A percentile compares a stretch with the other conserved stretches of the same genome.
Conservation (phyloP, 1,140 invertebrate genomes). For the Anastrepha obliqua region DNA sequence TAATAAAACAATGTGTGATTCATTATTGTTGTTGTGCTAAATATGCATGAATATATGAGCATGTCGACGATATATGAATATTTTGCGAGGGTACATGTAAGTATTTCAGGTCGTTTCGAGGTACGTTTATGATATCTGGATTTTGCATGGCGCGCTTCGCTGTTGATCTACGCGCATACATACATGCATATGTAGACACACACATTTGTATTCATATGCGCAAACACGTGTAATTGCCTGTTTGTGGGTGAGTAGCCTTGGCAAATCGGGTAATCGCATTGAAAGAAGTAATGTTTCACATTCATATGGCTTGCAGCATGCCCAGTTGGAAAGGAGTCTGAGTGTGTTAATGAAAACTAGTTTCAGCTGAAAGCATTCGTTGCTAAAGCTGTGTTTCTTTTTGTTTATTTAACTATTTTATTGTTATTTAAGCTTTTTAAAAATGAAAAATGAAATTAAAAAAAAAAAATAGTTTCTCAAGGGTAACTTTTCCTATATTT, state of each 20-base stretch:
- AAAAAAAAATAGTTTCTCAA: too few species aligned
- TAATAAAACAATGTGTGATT: neutral
- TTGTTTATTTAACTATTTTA: too few species aligned
- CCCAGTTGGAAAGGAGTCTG: neutral
- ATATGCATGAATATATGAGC: neutral
- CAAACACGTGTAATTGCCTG: constrained; percentile 3
- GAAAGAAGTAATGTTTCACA: neutral
- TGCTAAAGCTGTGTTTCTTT: too few species aligned
- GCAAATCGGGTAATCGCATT: neutral
- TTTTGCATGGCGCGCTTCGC: neutral
- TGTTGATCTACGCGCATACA: neutral
- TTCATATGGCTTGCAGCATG: neutral
- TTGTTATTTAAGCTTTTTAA: too few species aligned
- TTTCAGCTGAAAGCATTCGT: too few species aligned
- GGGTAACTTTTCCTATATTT: too few species aligned
- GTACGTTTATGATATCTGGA: neutral
- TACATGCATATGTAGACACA: neutral
- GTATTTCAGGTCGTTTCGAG: neutral
- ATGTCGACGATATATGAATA: neutral
- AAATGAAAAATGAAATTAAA: too few species aligned
- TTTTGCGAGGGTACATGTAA: neutral
- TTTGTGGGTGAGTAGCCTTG: neutral
- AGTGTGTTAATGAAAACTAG: too few species aligned
- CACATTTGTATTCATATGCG: neutral
- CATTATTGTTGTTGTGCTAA: neutral